A percentile compares a stretch with the other conserved stretches of the same genome.
phyloP scores from a whole-genome alignment of 2,113 vertebrate genomes.

The Pao palembangensis region DNA sequence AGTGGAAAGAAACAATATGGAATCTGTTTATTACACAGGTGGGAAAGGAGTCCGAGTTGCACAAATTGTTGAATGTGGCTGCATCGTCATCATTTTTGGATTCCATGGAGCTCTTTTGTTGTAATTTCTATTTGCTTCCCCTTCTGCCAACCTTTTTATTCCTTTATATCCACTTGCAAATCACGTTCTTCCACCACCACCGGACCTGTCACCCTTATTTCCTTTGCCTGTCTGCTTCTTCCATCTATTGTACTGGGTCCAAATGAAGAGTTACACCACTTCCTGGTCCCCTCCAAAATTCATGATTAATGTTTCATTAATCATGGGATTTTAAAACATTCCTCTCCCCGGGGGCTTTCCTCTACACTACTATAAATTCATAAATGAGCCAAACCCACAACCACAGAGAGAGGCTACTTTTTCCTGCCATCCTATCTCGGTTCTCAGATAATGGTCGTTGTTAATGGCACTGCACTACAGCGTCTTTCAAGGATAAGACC shows the following conservation, averaged over 20 bases:
- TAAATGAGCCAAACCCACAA: slow-evolving; percentile 54
- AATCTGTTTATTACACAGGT: too few species aligned
- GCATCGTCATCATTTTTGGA: too few species aligned
- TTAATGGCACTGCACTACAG: slow-evolving; percentile 67
- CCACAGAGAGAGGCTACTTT: slow-evolving; percentile 52
- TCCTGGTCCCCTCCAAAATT: slow-evolving; percentile 75
- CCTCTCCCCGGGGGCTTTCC: slow-evolving; percentile 62
- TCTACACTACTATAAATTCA: slow-evolving; percentile 70
- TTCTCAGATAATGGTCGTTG: slow-evolving; percentile 65
- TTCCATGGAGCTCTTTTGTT: neutral
- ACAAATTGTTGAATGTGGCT: too few species aligned
- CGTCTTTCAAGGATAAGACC: slow-evolving; percentile 48
- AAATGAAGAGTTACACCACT: slow-evolving; percentile 76
- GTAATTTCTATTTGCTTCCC: neutral
- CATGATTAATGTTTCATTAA: slow-evolving; percentile 79
- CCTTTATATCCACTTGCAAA: slow-evolving; percentile 52
- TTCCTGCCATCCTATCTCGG: slow-evolving; percentile 52
- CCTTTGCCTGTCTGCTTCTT: slow-evolving; percentile 48
- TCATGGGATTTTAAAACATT: slow-evolving; percentile 68
- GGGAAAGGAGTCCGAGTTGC: too few species aligned
- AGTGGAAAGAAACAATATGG: too few species aligned
- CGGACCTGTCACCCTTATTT: slow-evolving; percentile 33
- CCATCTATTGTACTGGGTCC: slow-evolving; percentile 55
- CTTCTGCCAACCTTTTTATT: slow-evolving; percentile 6
- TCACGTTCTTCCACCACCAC: slow-evolving; percentile 32